Base-by-base conservation (phyloP, 2,888 invertebrate genomes). In the Ornithoptera priamus region DNA sequence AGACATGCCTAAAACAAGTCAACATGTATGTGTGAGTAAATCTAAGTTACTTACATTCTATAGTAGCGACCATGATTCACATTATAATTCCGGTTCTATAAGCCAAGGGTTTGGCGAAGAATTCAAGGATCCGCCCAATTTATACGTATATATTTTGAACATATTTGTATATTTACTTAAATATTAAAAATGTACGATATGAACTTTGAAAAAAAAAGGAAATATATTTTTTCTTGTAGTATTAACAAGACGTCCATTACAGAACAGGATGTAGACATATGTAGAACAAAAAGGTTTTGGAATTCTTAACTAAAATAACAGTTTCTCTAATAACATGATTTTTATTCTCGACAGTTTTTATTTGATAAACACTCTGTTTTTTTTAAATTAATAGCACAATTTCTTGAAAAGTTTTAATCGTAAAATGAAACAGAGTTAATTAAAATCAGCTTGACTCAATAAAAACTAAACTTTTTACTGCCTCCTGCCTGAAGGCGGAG, bases 51-150 rank as follows among this genome's bases (percentile, higher is more conserved):
- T 71, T 73, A 74, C 68, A 76, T 76, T 76, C 72, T 73, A 73
- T 72, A 75, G 73, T 72, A 74, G 69, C 75, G 74, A 73, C 74
- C 75, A 73, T 66, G 72, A 75, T 62, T 75, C 75, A 72, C 74
- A 65, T 75, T 79, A 78, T 80, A 78, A 78, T 76, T 75, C 77
- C 69, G 75, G 72, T 75, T 75, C 73, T 73, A 62, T 75, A 77
- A 80, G 77, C 77, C 74, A 72, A 73, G 76, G 78, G 77, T 77
- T 80, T 78, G 79, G 68, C 73, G 57, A 69, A 65, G 58, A 69
- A 68, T 65, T 57, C 59, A 53, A 72, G 71, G 74, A 74, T 77
- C 59, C 66, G 62, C 77, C 76, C 74, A 71, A 73, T 76, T 76
- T 76, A 73, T 78, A 78, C 76, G 75, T 75, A 77, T 70, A 66